A percentile compares a stretch with the other conserved stretches of the same genome.
phyloP scores from a whole-genome alignment of 2,888 invertebrate species.

The Frankliniella fusca region DNA sequence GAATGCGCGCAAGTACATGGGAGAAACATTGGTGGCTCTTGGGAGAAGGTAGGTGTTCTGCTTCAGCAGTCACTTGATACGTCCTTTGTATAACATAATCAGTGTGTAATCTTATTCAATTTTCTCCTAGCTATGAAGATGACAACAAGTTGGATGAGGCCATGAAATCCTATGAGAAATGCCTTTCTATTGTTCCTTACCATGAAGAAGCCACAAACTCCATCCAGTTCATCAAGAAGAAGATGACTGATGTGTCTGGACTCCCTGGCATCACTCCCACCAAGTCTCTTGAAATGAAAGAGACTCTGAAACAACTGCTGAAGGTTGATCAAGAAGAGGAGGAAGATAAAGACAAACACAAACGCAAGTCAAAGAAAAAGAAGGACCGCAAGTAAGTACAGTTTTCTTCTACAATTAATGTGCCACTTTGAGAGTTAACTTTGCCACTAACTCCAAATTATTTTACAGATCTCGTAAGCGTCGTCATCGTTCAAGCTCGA shows the following conservation, averaged over 20 bases:
- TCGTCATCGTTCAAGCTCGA: conserved; percentile 45
- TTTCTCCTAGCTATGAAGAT: conserved; percentile 67
- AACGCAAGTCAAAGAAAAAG: conserved; percentile 48
- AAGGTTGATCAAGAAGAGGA: conserved; percentile 48
- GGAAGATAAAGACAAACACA: conserved; percentile 42
- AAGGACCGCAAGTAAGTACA: conserved; percentile 46
- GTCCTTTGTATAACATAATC: not conserved
- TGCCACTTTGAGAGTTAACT: not conserved
- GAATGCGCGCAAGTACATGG: conserved; percentile 90
- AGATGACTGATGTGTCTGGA: conserved; percentile 50
- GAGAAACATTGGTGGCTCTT: conserved; percentile 84
- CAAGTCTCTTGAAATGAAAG: conserved; percentile 60
- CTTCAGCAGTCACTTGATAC: not conserved
- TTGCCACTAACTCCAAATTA: not conserved
- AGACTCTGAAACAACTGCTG: conserved; percentile 61
- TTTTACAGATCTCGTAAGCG: conserved; percentile 33
- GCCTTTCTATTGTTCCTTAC: conserved; percentile 75
- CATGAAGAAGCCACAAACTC: conserved; percentile 85
- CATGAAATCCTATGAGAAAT: conserved; percentile 77
- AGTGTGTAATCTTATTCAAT: not conserved
- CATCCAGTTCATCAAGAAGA: conserved; percentile 72
- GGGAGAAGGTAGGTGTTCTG: conserved; percentile 56
- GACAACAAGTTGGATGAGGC: conserved; percentile 82
- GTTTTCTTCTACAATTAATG: not conserved
- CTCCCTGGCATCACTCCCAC: conserved; percentile 57